These are phyloP conservation scores for Aegypius monachus DNA, from an alignment of 2,113 vertebrate genomes.

Conservation along the genomic window DNA sequence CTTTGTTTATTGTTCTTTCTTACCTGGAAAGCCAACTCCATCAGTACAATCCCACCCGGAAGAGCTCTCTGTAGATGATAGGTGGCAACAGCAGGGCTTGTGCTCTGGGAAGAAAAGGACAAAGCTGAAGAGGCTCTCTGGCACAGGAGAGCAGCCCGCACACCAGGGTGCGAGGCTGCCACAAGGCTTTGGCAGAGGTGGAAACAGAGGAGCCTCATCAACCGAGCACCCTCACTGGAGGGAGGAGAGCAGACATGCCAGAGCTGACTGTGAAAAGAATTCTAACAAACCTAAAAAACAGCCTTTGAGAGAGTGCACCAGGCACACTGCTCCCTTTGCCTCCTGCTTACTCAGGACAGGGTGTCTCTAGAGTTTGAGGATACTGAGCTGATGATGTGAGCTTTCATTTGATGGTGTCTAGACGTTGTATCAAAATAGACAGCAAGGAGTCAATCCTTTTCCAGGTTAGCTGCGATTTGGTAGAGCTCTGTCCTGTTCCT, in stretches of 20 bases:
- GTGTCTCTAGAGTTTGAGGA: not conserved
- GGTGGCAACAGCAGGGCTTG: slow-evolving; percentile 70
- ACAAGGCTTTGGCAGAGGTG: not conserved
- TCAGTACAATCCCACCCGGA: slow-evolving; percentile 93
- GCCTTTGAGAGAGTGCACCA: not conserved
- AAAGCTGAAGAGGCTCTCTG: not conserved
- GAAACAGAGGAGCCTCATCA: not conserved
- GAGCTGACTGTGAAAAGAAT: not conserved
- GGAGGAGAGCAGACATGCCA: not conserved
- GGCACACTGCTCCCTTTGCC: not conserved
- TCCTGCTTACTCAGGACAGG: not conserved
- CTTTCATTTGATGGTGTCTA: not conserved
- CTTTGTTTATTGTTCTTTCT: not conserved
- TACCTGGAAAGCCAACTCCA: slow-evolving; percentile 97
- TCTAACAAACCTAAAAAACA: not conserved
- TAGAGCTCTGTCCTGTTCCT: not conserved
- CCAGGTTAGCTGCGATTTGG: not conserved
- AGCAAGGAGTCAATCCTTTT: not conserved
- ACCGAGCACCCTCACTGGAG: not conserved
- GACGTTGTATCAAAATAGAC: not conserved
- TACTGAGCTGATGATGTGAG: not conserved
- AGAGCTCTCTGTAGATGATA: slow-evolving; percentile 96
- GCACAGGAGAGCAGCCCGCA: not conserved
- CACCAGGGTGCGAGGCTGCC: not conserved
- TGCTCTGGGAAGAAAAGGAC: slow-evolving; percentile 70